These are phyloP conservation scores for Tinamus guttatus DNA, from an alignment of 2,113 vertebrate genomes.

Conservation along the genomic window DNA sequence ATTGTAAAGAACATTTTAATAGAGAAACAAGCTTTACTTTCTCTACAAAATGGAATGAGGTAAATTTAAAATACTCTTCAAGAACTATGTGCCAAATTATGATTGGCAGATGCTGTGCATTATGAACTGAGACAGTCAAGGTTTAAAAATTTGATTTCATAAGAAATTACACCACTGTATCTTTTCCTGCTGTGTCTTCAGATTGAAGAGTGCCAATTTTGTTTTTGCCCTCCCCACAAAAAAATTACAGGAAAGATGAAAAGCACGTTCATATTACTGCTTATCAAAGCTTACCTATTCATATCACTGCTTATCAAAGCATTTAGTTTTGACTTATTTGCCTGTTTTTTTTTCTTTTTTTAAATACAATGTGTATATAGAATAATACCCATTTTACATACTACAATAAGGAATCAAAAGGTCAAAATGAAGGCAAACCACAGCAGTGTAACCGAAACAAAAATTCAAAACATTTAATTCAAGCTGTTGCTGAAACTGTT, in stretches of 20 bases:
- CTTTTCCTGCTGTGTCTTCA: not conserved
- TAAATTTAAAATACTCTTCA: not conserved
- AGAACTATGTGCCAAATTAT: not conserved
- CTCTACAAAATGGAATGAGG: not conserved
- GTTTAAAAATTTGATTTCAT: not conserved
- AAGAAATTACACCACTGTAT: not conserved
- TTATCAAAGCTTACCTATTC: not conserved
- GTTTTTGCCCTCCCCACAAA: fast-evolving
- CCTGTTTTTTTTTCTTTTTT: not conserved
- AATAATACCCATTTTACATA: not conserved
- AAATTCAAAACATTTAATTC: not conserved
- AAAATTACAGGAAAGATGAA: not conserved
- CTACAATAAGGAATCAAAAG: not conserved
- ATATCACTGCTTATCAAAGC: not conserved
- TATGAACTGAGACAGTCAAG: not conserved
- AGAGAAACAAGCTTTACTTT: not conserved
- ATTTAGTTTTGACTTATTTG: not conserved
- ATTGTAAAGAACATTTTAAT: not conserved
- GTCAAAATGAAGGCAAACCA: not conserved
- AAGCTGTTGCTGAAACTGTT: not conserved
- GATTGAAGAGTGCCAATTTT: not conserved
- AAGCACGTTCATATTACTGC: not conserved
- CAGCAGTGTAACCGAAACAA: not conserved
- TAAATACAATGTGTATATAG: not conserved
- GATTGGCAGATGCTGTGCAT: not conserved